phyloP scores from a whole-genome alignment of 2,113 vertebrate species.

The Sisor rabdophorus region DNA sequence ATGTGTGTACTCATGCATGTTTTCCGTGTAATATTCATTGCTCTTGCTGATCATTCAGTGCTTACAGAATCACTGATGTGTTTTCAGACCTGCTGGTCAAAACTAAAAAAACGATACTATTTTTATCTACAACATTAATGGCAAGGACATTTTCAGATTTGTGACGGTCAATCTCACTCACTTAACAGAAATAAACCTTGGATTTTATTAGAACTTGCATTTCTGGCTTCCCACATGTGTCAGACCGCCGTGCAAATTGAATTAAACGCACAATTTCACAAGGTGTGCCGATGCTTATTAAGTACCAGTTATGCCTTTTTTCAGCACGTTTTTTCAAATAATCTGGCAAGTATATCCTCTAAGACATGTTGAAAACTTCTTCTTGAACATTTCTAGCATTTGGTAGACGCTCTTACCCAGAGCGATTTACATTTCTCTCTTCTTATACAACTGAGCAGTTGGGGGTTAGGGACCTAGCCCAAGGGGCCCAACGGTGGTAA shows the following conservation, averaged over 20 bases:
- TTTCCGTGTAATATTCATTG: background rate
- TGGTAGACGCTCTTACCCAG: no score
- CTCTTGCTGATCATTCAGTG: background rate
- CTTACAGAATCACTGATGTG: background rate
- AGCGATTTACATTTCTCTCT: no score
- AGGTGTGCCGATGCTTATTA: slow-evolving; percentile 39
- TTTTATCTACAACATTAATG: slow-evolving; percentile 38
- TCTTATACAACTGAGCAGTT: no score
- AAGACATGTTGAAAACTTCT: no score
- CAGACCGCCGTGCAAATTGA: slow-evolving; percentile 55
- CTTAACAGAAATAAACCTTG: slow-evolving; percentile 43
- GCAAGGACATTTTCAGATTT: slow-evolving; percentile 50
- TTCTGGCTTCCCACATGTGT: slow-evolving; percentile 56
- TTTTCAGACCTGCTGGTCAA: slow-evolving; percentile 38
- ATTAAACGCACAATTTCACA: slow-evolving; percentile 65
- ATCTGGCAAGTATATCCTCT: slow-evolving; percentile 1
- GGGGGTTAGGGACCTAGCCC: no score
- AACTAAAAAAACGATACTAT: slow-evolving; percentile 9
- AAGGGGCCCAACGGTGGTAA: no score
- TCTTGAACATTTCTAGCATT: no score
- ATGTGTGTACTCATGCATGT: background rate
- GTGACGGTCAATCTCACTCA: slow-evolving; percentile 9
- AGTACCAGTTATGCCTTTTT: slow-evolving; percentile 46
- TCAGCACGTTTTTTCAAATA: slow-evolving; percentile 23
- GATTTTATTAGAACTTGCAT: slow-evolving; percentile 47